Percentiles rank a stretch among this genome's conserved stretches.
phyloP scores from a whole-genome alignment of 2,113 vertebrate genomes.

The Scartelaos histophorus region DNA sequence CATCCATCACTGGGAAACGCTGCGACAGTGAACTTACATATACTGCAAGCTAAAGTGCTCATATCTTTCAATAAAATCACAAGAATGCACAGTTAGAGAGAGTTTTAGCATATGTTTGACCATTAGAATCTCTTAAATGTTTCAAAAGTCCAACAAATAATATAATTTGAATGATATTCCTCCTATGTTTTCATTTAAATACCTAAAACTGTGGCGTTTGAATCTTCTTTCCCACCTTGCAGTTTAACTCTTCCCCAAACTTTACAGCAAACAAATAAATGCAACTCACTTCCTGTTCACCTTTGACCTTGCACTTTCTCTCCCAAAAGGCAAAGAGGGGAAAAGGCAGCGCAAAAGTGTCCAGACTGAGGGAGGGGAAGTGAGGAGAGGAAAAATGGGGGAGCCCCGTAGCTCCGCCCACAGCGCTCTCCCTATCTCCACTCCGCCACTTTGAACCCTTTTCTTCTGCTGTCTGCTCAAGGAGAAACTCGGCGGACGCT shows the following conservation, averaged over 20 bases:
- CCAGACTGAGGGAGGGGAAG: conserved; percentile 17
- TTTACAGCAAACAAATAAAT: conserved; percentile 73
- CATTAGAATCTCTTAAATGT: too few relatives aligned
- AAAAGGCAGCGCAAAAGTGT: conserved; percentile 29
- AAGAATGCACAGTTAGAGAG: neutral
- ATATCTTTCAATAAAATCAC: neutral
- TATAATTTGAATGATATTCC: neutral
- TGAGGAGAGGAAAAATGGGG: conserved; percentile 54
- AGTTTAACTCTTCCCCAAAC: conserved; percentile 47
- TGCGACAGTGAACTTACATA: conserved; percentile 44
- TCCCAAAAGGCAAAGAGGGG: conserved; percentile 58
- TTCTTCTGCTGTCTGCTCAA: conserved; percentile 72
- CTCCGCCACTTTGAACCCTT: conserved; percentile 64
- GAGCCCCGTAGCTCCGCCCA: conserved; percentile 79
- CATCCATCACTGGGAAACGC: conserved; percentile 66
- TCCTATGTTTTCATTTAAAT: neutral
- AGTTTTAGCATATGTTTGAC: too few relatives aligned
- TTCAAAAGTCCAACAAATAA: too few relatives aligned
- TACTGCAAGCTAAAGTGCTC: conserved; percentile 19
- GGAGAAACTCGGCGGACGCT: conserved; percentile 79
- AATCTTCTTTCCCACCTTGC: neutral
- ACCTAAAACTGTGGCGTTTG: neutral
- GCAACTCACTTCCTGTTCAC: conserved; percentile 85
- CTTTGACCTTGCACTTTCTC: conserved; percentile 86
- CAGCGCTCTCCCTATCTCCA: conserved; percentile 73